phyloP scores from a whole-genome alignment of 2,888 invertebrate species.

The Phoenoteleia sp. region DNA sequence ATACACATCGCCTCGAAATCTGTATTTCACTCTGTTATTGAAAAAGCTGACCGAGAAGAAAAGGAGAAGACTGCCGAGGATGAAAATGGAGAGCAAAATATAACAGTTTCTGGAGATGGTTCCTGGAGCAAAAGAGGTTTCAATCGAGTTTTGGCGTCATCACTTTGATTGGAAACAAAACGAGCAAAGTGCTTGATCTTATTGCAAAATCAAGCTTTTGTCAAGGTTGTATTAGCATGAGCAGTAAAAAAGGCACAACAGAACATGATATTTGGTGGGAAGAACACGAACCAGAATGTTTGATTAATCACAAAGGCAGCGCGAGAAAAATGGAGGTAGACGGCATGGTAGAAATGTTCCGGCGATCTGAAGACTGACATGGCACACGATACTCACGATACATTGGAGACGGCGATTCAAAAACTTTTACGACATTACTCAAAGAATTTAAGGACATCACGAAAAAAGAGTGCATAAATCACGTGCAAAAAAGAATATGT shows the following conservation, averaged over 20 bases:
- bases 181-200: slow-evolving; percentile 11
- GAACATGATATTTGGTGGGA: background rate
- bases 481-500: slow-evolving; percentile 55
- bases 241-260: background rate
- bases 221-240: background rate
- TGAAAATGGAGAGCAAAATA: background rate
- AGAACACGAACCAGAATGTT: slow-evolving; percentile 49
- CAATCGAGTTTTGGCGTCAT: slow-evolving; percentile 1
- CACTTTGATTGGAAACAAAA: slow-evolving; percentile 9
- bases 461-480: slow-evolving; percentile 52
- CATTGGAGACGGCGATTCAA: slow-evolving; percentile 73
- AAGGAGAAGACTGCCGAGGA: background rate
- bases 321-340: slow-evolving; percentile 72
- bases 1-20: background rate
- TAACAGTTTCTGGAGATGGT: slow-evolving; percentile 21
- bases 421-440: slow-evolving; percentile 61
- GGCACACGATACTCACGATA: slow-evolving; percentile 60
- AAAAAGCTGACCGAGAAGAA: slow-evolving; percentile 17
- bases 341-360: slow-evolving; percentile 66
- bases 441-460: slow-evolving; percentile 44
- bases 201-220: slow-evolving; percentile 7
- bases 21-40: background rate
- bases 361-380: slow-evolving; percentile 49
- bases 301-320: slow-evolving; percentile 66
- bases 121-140: slow-evolving; percentile 16